Conservation (phyloP, 2,888 invertebrate genomes). For the Sepioteuthis lessoniana region DNA sequence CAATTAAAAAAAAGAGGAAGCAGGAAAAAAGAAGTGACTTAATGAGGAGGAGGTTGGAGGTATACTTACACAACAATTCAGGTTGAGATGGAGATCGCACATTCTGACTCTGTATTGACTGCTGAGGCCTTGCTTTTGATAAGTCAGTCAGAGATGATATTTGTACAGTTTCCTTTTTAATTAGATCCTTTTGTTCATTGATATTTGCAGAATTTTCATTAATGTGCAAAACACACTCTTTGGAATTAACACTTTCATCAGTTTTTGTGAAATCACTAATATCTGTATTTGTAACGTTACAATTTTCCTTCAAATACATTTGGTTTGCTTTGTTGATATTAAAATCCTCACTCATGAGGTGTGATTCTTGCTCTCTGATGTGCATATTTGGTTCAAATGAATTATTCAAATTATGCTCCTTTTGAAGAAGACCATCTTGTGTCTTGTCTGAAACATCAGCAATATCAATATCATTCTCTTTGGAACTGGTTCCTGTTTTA, state of each 20-base stretch:
- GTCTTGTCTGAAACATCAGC: neutral
- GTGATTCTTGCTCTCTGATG: neutral
- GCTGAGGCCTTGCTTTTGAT: neutral
- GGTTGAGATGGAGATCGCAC: neutral
- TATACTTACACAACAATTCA: constrained; percentile 4
- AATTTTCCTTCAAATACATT: neutral
- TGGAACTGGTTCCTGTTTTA: neutral
- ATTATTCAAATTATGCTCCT: neutral
- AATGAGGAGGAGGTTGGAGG: neutral
- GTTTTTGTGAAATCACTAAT: neutral
- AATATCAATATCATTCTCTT: neutral
- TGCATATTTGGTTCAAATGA: neutral
- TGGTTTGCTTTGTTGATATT: neutral
- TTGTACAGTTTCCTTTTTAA: neutral
- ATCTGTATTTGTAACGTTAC: neutral
- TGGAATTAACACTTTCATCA: neutral
- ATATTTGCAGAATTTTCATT: neutral
- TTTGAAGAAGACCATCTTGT: neutral
- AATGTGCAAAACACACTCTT: neutral
- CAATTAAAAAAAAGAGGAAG: neutral
- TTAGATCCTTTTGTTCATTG: neutral
- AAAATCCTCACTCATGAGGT: neutral
- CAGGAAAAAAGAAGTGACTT: neutral
- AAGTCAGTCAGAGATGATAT: neutral
- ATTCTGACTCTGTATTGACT: neutral